A percentile compares a stretch with the other conserved stretches of the same genome.
Evolutionary conservation across 2,797 vertebrate species (phyloP).

Genomic region (Ibycter americanus): DNA sequence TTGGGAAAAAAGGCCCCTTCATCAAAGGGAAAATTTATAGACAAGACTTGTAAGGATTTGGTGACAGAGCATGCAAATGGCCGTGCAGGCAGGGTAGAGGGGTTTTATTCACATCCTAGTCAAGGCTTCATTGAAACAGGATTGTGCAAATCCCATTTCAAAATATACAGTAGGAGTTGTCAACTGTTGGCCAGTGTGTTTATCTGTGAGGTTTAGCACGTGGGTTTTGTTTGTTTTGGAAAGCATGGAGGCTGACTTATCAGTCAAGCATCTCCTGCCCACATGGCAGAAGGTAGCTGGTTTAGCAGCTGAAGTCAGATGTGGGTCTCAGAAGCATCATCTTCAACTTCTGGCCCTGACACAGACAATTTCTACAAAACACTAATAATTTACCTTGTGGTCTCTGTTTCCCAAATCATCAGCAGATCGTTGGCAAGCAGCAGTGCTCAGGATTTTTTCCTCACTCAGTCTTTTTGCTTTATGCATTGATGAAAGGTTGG

Average conservation of each 20-base stretch:
- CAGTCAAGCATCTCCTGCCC: not conserved
- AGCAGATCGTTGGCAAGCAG: not conserved
- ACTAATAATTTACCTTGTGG: not conserved
- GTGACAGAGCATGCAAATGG: not conserved
- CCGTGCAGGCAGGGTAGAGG: not conserved
- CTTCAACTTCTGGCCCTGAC: not conserved
- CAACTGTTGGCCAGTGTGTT: not conserved
- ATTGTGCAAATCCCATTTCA: not conserved
- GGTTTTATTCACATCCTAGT: not conserved
- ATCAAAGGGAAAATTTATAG: not conserved
- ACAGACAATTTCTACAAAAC: not conserved
- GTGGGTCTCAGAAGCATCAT: not conserved
- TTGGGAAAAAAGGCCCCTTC: accelerated
- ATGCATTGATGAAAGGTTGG: not conserved
- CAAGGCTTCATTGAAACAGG: not conserved
- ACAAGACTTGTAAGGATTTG: not conserved
- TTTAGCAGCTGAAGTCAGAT: not conserved
- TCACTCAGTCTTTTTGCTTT: not conserved
- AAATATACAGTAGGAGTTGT: not conserved
- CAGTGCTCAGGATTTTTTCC: not conserved
- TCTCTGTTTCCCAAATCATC: not conserved
- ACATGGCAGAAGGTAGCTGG: not conserved
- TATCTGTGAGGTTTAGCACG: not conserved
- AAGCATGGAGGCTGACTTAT: not conserved
- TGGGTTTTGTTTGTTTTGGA: not conserved